Percentiles rank a stretch among this genome's conserved stretches.
phyloP scores from a whole-genome alignment of 2,888 invertebrate genomes.

The Leucophenga maculata region DNA sequence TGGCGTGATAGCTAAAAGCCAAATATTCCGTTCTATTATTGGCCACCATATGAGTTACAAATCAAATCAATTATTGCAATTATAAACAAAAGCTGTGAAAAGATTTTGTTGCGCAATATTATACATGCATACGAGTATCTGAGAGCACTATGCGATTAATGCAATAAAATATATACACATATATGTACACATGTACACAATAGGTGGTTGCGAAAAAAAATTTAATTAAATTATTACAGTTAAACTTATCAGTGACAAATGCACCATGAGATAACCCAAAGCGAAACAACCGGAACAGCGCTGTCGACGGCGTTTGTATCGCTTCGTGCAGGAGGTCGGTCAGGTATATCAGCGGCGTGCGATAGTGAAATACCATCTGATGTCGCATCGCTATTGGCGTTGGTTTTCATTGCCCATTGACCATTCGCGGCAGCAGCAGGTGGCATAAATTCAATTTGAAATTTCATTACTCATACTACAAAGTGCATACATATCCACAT shows the following conservation, averaged over 20 bases:
- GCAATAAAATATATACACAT: background rate
- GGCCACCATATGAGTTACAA: too few relatives aligned
- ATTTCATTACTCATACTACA: constrained; percentile 38
- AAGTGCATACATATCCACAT: background rate
- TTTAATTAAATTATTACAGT: constrained; percentile 21
- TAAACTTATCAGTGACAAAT: constrained; percentile 19
- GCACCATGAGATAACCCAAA: background rate
- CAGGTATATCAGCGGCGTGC: background rate
- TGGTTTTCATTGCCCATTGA: background rate
- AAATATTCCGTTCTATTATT: too few relatives aligned
- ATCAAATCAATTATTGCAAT: too few relatives aligned
- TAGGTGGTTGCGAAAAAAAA: background rate
- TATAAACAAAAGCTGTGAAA: background rate
- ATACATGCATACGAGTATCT: background rate
- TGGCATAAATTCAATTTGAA: constrained; percentile 58
- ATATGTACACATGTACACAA: background rate
- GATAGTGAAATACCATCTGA: background rate
- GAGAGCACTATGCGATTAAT: background rate
- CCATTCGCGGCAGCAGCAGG: constrained; percentile 40
- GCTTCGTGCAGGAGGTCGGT: too few relatives aligned
- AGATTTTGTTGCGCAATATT: background rate
- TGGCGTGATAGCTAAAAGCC: too few relatives aligned
- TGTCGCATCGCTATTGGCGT: constrained; percentile 54
- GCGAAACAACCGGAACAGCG: background rate
- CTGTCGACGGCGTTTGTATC: too few relatives aligned